Percentiles rank a stretch among this genome's conserved stretches.
Conservation (phyloP, 2,888 invertebrate species). For the Harpalus rubripes region DNA sequence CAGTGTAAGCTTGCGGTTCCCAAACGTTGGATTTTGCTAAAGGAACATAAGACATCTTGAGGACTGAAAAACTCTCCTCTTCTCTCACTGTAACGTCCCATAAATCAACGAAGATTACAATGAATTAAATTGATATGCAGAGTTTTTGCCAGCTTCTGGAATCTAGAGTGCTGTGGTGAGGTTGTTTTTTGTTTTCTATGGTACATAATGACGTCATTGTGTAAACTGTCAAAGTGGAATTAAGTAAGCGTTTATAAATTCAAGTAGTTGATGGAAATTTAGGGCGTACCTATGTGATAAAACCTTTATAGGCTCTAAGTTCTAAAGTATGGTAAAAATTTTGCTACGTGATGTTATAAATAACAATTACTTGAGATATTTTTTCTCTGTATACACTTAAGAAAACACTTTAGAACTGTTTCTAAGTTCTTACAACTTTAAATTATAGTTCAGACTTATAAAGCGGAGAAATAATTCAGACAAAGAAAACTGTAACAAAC, state of each 20-base stretch:
- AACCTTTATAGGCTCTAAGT: neutral
- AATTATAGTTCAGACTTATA: neutral
- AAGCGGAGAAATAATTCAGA: neutral
- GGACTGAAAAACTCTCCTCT: constrained; percentile 36
- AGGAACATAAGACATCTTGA: constrained; percentile 29
- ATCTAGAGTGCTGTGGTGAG: constrained; percentile 27
- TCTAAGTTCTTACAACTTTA: neutral
- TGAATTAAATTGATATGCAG: constrained; percentile 60
- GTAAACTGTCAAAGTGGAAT: constrained; percentile 45
- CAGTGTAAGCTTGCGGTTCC: constrained; percentile 14
- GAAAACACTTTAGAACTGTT: neutral
- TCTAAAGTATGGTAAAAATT: constrained; percentile 13
- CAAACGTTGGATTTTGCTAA: neutral
- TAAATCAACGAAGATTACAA: constrained; percentile 60
- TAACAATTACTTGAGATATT: constrained; percentile 30
- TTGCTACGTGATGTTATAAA: constrained; percentile 4
- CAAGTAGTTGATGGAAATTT: constrained; percentile 28
- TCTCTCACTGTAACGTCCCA: constrained; percentile 11
- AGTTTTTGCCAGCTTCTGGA: constrained; percentile 13
- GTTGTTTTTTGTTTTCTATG: constrained; percentile 52
- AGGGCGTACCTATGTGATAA: neutral
- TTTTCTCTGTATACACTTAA: neutral
- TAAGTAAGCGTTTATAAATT: constrained; percentile 34
- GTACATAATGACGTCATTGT: constrained; percentile 37
- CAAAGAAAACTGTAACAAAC: neutral